Evolutionary conservation across 2,113 vertebrate species (phyloP).

Genomic region (Cyprinodon tularosa): DNA sequence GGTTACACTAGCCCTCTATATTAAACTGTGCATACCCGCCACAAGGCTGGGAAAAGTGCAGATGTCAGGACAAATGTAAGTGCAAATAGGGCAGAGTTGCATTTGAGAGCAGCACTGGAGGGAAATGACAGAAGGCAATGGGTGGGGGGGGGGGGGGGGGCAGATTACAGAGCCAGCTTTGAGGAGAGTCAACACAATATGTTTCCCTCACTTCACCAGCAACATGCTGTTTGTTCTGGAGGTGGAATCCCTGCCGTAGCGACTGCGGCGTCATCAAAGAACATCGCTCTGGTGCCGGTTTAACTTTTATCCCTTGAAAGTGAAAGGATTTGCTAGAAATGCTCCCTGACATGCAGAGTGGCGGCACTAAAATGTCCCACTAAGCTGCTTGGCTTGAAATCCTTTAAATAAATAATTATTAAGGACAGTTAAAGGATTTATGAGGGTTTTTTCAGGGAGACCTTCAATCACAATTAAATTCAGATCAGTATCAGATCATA

Average conservation of each 20-base stretch:
- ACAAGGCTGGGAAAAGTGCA: slow-evolving; percentile 41
- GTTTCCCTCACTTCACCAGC: slow-evolving; percentile 23
- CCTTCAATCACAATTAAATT: not conserved
- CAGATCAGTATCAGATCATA: not conserved
- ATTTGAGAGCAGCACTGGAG: slow-evolving; percentile 34
- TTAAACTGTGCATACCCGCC: slow-evolving; percentile 41
- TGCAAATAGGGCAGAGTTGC: slow-evolving; percentile 23
- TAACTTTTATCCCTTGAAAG: slow-evolving; percentile 25
- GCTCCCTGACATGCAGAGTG: slow-evolving; percentile 12
- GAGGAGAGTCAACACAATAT: slow-evolving; percentile 3
- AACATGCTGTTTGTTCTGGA: slow-evolving; percentile 6
- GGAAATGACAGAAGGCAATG: slow-evolving; percentile 2
- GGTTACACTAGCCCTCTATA: slow-evolving; percentile 52
- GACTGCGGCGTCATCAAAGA: not conserved
- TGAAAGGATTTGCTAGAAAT: slow-evolving; percentile 5
- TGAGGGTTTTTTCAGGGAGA: not conserved
- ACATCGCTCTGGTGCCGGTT: not conserved
- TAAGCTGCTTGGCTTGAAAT: not conserved
- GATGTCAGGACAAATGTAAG: slow-evolving; percentile 50
- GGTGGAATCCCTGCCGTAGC: not conserved
- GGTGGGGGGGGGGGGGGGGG: not conserved
- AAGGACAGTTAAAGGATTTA: not conserved
- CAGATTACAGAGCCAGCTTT: not conserved
- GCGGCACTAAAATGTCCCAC: not conserved
- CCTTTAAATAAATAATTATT: not conserved